A percentile compares a stretch with the other conserved stretches of the same genome.
Evolutionary conservation across 1,140 invertebrate species (phyloP).

Genomic region (Panonychus citri): DNA sequence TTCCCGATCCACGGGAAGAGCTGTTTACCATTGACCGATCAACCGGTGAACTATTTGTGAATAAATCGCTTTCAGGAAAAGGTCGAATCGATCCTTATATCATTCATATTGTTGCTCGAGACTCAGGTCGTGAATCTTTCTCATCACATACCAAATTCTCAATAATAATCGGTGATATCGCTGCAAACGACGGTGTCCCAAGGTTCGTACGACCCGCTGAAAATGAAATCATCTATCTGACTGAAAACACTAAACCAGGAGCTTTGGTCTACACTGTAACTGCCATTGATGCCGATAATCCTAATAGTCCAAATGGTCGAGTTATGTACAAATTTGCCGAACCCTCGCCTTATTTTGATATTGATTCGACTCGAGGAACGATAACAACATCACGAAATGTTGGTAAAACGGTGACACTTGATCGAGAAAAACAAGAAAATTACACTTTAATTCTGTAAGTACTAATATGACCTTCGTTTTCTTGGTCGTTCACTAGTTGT

Average conservation of each 20-base stretch:
- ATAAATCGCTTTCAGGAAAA: constrained; percentile 40
- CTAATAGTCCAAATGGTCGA: constrained; percentile 42
- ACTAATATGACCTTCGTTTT: no score
- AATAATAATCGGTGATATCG: constrained; percentile 52
- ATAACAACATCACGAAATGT: constrained; percentile 36
- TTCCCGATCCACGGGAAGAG: neutral
- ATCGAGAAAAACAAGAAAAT: constrained; percentile 41
- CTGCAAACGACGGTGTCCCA: constrained; percentile 56
- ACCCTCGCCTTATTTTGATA: constrained; percentile 8
- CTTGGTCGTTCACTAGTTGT: no score
- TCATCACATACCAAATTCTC: constrained; percentile 35
- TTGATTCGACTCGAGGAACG: constrained; percentile 36
- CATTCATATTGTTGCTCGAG: constrained; percentile 39
- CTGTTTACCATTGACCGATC: neutral
- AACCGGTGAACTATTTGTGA: constrained; percentile 40
- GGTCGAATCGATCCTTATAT: constrained; percentile 48
- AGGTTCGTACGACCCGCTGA: constrained; percentile 41
- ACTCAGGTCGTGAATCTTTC: constrained; percentile 36
- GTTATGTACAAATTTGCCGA: constrained; percentile 45
- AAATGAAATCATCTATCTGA: constrained; percentile 42
- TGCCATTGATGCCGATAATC: constrained; percentile 28
- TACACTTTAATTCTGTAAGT: constrained; percentile 33
- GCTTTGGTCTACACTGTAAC: constrained; percentile 18
- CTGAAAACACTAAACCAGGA: constrained; percentile 28
- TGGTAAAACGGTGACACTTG: constrained; percentile 22